Evolutionary conservation across 2,797 vertebrate species (phyloP).

Genomic region (Lophura swinhoii): DNA sequence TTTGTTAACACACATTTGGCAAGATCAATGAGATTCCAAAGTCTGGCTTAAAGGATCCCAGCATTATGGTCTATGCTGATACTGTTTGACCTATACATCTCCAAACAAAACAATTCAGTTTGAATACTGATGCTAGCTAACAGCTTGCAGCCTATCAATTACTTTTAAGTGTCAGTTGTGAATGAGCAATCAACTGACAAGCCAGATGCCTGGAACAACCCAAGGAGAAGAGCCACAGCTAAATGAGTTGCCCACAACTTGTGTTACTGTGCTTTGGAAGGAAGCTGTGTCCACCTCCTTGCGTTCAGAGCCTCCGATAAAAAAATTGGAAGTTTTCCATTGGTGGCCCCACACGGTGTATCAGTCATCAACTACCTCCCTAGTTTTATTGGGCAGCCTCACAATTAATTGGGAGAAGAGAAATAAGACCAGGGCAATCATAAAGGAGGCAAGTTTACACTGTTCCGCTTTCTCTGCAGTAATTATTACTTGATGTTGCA

Average conservation of each 20-base stretch:
- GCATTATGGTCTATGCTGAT: not conserved
- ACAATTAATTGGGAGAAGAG: not conserved
- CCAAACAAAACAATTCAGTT: not conserved
- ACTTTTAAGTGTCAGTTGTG: not conserved
- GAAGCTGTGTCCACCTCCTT: not conserved
- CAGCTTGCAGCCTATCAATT: not conserved
- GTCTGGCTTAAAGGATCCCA: not conserved
- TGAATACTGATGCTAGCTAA: not conserved
- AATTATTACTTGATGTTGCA: not conserved
- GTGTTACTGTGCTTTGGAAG: accelerated
- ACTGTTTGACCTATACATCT: not conserved
- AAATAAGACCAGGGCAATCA: not conserved
- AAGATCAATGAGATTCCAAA: not conserved
- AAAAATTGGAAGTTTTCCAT: not conserved
- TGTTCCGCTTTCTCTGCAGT: accelerated
- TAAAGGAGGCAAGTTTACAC: not conserved
- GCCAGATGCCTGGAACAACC: not conserved
- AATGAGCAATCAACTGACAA: not conserved
- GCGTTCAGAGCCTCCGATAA: not conserved
- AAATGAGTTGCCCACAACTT: not conserved
- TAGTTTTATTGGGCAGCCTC: not conserved
- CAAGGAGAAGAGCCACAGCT: not conserved
- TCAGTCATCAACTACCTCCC: not conserved
- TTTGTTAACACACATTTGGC: not conserved
- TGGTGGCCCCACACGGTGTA: not conserved